phyloP scores from a whole-genome alignment of 2,797 vertebrate genomes.

The Cryptoprocta ferox region DNA sequence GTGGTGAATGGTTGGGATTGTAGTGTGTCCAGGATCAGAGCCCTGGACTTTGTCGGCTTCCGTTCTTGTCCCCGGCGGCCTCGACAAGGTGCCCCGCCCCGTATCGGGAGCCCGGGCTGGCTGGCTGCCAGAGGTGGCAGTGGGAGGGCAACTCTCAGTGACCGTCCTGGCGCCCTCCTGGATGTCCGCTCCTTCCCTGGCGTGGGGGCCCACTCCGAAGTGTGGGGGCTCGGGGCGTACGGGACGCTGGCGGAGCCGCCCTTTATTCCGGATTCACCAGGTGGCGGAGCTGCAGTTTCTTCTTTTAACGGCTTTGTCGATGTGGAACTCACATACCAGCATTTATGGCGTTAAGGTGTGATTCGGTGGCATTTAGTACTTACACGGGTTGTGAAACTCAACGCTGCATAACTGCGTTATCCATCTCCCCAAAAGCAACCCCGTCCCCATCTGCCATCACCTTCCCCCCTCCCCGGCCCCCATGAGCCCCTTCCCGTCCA shows the following conservation, averaged over 20 bases:
- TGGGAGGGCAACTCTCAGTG: neutral
- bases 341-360: accelerated
- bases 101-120: neutral
- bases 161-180: too few species aligned
- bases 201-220: too few species aligned
- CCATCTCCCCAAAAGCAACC: neutral
- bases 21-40: neutral
- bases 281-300: too few species aligned
- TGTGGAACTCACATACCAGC: neutral
- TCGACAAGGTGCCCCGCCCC: neutral
- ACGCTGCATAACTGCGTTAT: neutral
- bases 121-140: neutral
- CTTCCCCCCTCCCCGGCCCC: accelerated
- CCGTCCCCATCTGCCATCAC: neutral
- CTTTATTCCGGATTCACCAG: too few species aligned
- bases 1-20: neutral
- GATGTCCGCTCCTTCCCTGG: neutral
- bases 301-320: neutral
- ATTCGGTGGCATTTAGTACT: neutral
- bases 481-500: neutral
- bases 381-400: neutral
- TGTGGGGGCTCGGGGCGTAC: neutral
- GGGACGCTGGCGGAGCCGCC: neutral
- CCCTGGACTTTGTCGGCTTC: neutral
- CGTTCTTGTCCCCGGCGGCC: neutral